phyloP scores from a whole-genome alignment of 2,113 vertebrate genomes.

The Trachemys scripta region DNA sequence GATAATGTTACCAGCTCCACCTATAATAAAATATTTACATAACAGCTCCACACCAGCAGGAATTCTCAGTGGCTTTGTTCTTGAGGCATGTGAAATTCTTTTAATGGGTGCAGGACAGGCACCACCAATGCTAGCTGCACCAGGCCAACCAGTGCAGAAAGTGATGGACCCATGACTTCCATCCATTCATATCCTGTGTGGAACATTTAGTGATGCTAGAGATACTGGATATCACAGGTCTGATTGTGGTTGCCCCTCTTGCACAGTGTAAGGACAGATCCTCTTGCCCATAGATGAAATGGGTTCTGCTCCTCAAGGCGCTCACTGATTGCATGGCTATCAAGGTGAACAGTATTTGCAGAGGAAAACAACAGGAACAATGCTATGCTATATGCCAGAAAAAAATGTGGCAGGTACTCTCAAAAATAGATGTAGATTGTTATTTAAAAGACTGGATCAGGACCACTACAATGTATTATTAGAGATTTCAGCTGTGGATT shows the following conservation, averaged over 20 bases:
- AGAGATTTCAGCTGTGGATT: neutral
- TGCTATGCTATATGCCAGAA: neutral
- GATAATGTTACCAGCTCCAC: neutral
- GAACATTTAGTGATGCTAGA: neutral
- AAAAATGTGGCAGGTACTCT: fast-evolving
- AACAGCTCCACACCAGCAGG: neutral
- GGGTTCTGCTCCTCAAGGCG: neutral
- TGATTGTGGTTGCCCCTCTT: neutral
- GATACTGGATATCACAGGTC: neutral
- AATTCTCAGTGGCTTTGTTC: neutral
- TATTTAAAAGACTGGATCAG: conserved; percentile 1
- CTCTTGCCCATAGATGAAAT: neutral
- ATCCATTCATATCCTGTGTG: neutral
- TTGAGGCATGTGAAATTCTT: neutral
- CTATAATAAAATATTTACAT: neutral
- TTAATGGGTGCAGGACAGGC: neutral
- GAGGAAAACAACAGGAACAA: neutral
- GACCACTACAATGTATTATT: neutral
- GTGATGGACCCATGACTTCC: neutral
- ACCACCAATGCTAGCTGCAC: neutral
- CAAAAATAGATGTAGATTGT: neutral
- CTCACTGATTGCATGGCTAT: fast-evolving
- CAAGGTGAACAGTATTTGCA: neutral
- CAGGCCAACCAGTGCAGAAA: neutral
- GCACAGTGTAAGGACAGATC: neutral